Percentiles rank a stretch among this genome's conserved stretches.
These are phyloP conservation scores for Oceanites oceanicus DNA, from an alignment of 2,113 vertebrate species.

Conservation along the genomic window DNA sequence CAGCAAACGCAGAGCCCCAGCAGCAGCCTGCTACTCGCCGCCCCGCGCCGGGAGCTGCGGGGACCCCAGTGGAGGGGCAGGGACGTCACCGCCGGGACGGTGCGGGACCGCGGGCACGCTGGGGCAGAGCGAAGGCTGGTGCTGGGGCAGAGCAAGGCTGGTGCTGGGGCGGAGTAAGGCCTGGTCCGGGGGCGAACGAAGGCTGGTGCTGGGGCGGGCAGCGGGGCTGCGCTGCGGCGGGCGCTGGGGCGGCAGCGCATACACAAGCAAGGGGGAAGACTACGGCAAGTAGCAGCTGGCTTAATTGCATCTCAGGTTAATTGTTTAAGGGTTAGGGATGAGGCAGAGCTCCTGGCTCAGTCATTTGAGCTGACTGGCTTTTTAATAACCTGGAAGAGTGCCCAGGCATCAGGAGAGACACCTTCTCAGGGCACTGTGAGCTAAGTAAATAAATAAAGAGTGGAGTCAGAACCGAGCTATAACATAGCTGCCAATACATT, in stretches of 20 bases:
- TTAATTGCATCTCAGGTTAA: slow-evolving; percentile 15
- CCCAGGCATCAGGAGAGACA: not conserved
- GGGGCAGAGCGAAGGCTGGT: not conserved
- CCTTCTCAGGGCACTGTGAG: not conserved
- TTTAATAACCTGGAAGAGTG: slow-evolving; percentile 32
- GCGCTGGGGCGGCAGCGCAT: accelerated
- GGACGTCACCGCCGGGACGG: not conserved
- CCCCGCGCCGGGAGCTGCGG: not conserved
- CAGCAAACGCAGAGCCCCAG: not conserved
- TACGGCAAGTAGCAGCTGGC: not conserved
- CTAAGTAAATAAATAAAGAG: slow-evolving; percentile 36
- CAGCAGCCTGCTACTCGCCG: not conserved
- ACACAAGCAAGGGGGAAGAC: not conserved
- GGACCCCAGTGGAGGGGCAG: not conserved
- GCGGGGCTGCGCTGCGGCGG: too few species aligned
- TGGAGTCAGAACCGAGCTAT: not conserved
- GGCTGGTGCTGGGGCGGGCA: not conserved
- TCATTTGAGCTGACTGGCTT: slow-evolving; percentile 30
- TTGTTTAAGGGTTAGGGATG: slow-evolving; percentile 7
- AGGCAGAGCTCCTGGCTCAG: not conserved
- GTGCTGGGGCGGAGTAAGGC: too few species aligned
- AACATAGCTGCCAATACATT: not conserved
- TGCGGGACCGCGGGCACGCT: not conserved
- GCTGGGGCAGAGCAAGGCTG: too few species aligned
- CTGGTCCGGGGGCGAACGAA: too few species aligned